Percentiles rank a stretch among this genome's conserved stretches.
Evolutionary conservation across 2,797 vertebrate species (phyloP).

Genomic region (Kryptolebias ocellatus): DNA sequence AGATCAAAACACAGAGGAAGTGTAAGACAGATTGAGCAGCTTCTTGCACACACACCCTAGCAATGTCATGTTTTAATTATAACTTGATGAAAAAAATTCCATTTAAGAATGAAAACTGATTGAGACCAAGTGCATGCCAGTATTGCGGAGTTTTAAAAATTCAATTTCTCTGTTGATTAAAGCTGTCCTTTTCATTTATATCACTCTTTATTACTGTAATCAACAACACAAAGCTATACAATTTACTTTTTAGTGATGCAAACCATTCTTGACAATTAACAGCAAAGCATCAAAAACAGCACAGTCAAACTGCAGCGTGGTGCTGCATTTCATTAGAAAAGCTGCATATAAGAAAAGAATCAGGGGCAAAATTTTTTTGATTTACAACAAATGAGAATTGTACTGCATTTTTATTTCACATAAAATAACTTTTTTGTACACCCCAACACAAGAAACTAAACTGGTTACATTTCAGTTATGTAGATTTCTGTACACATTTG

Average conservation of each 20-base stretch:
- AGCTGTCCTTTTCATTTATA: constrained; percentile 13
- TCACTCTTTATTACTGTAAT: constrained; percentile 14
- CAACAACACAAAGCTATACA: constrained; percentile 15
- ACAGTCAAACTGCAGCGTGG: not conserved
- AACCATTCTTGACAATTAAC: constrained; percentile 15
- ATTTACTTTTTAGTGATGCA: constrained; percentile 24
- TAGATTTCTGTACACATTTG: not conserved
- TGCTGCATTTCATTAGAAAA: constrained; percentile 5
- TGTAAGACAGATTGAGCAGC: constrained; percentile 14
- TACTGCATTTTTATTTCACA: not conserved
- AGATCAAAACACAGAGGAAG: not conserved
- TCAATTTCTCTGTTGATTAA: constrained; percentile 12
- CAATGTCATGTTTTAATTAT: constrained; percentile 50
- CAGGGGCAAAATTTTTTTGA: not conserved
- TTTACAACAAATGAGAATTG: constrained; percentile 5
- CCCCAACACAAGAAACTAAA: not conserved
- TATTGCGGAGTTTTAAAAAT: constrained; percentile 8
- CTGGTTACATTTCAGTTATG: not conserved
- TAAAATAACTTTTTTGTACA: not conserved
- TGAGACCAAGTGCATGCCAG: constrained; percentile 1
- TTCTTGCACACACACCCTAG: constrained; percentile 8
- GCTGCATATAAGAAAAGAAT: not conserved
- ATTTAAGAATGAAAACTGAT: constrained; percentile 35
- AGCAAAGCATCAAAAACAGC: not conserved
- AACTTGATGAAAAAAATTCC: constrained; percentile 34